Evolutionary conservation across 2,797 vertebrate genomes (phyloP).

Genomic region (Anguilla marmorata): DNA sequence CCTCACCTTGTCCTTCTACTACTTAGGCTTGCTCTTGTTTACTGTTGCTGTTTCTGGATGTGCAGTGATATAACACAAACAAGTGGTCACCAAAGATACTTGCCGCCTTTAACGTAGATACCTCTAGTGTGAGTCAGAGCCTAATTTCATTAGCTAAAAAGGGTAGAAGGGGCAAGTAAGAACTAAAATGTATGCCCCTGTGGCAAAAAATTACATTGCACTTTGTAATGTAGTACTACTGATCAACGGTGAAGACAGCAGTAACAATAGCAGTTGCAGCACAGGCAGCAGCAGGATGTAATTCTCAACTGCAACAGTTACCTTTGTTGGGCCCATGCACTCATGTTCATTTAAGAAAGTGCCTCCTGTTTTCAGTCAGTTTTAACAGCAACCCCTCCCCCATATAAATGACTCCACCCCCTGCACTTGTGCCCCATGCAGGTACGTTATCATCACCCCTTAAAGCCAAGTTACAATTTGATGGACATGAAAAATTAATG

Average conservation of each 20-base stretch:
- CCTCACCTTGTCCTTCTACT: not conserved
- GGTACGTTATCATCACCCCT: not conserved
- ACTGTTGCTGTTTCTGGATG: not conserved
- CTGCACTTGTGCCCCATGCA: not conserved
- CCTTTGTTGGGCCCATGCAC: not conserved
- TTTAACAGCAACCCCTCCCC: not conserved
- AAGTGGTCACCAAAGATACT: not conserved
- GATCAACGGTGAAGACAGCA: not conserved
- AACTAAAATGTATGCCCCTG: not conserved
- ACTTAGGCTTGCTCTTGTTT: not conserved
- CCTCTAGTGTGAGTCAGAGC: not conserved
- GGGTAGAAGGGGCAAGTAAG: not conserved
- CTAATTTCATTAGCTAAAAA: not conserved
- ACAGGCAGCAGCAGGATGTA: not conserved
- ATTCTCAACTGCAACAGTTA: not conserved
- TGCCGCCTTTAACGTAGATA: not conserved
- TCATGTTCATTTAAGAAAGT: not conserved
- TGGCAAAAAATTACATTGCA: not conserved
- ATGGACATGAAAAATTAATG: not conserved
- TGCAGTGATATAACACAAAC: not conserved
- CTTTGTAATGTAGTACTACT: not conserved
- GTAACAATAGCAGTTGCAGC: not conserved
- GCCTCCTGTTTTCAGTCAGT: not conserved
- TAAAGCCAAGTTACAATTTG: not conserved
- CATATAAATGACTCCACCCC: not conserved